Base-by-base conservation (phyloP, 92 coral and sea anemone species). In the Epizoanthus stellaris region DNA sequence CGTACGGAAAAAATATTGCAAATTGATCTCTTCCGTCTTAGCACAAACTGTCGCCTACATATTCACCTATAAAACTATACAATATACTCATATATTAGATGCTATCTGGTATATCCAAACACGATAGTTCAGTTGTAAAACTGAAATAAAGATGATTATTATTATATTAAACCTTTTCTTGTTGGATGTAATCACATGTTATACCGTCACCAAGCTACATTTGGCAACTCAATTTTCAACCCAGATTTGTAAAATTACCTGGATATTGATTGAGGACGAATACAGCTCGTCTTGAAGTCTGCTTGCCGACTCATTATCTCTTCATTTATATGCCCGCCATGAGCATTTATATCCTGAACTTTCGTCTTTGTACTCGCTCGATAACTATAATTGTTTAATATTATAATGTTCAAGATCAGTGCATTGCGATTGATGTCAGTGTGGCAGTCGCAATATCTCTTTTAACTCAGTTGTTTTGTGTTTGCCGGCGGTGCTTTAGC, bases 271-370 rank as follows among this genome's bases (percentile, higher is more conserved):
- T 60, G 39, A 79, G 71, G 38, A 4, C 65, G 34, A 79, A 52
- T 20, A 21, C 15, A 15, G 83, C 7, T 79, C 34, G 52, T 62
- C 65, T 62, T 58, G 5, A 19, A 63, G 53, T 56, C 11, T 4
- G 69, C 11, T 20, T 39, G 69, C 82, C 83, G 72, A 30, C 83
- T 79, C 72, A 79, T 79, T 79, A 79, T 45, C 83, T 58, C 49
- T 45, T 79, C 83, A 79, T 79, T 63, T 62, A 79, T 79, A 79
- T 79, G 83, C 71, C 83, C 83, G 83, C 56, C 83, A 23, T 21
- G 40, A n/a, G 39, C 60, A 20, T 79, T 63, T 79, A 20, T 63
- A 62, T 19, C 72, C 83, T 42, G 67, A 79, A 64, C 81, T 40
- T 40, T 43, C 45, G 72, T 62, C 83, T 79, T 79, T 79, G 83